These are phyloP conservation scores for Pollicipes pollicipes DNA, from an alignment of 1,140 invertebrate genomes.

Conservation along the genomic window DNA sequence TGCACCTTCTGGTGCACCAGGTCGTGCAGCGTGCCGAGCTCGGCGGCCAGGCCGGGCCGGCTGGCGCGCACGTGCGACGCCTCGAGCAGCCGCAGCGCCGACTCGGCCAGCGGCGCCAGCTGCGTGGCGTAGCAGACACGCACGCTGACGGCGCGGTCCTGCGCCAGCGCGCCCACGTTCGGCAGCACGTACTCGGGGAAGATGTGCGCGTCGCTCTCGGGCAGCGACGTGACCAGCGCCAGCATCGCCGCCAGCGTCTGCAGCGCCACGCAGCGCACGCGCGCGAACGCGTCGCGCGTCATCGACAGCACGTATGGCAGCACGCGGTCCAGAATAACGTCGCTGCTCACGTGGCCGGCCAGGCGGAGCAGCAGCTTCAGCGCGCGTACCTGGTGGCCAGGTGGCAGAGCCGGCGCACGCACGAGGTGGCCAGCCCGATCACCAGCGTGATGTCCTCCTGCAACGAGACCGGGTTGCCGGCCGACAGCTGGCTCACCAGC, in stretches of 20 bases:
- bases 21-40: conserved; percentile 72
- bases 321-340: conserved; percentile 81
- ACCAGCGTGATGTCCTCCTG: conserved; percentile 62
- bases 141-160: neutral
- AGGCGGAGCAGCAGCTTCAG: conserved; percentile 64
- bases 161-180: conserved; percentile 43
- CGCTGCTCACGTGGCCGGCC: conserved; percentile 38
- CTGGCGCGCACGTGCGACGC: neutral
- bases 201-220: conserved; percentile 57
- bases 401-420: conserved; percentile 58
- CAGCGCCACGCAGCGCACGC: conserved; percentile 58
- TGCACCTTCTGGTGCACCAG: conserved; percentile 74
- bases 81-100: conserved; percentile 1
- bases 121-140: neutral
- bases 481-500: conserved; percentile 40
- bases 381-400: conserved; percentile 65
- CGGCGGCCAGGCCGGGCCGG: conserved; percentile 39
- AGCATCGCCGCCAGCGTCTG: conserved; percentile 48
- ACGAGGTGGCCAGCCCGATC: conserved; percentile 73
- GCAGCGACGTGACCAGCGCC: conserved; percentile 39
- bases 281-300: conserved; percentile 61
- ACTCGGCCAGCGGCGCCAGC: conserved; percentile 4
- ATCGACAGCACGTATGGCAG: conserved; percentile 55
- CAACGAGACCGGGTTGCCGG: conserved; percentile 29
- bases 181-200: conserved; percentile 93